phyloP scores from a whole-genome alignment of 2,113 vertebrate species.

The Anser brachyrhynchus region DNA sequence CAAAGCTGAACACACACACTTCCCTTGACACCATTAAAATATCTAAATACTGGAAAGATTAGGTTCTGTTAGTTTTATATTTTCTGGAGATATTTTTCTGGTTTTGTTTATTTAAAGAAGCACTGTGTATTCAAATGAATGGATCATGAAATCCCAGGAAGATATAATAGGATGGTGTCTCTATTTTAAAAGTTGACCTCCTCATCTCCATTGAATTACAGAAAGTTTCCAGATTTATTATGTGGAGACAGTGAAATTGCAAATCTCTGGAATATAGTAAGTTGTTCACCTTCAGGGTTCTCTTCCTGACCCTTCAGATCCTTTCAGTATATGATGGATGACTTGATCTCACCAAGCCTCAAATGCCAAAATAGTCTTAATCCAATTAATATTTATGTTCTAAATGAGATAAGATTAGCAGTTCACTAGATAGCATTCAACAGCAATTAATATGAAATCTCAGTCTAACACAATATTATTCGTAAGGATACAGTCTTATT shows the following conservation, averaged over 20 bases:
- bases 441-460: neutral
- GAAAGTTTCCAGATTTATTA: neutral
- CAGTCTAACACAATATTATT: neutral
- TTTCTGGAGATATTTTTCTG: neutral
- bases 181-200: slow-evolving; percentile 6
- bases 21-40: neutral
- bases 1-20: neutral
- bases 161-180: neutral
- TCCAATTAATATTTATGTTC: neutral
- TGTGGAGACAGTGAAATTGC: neutral
- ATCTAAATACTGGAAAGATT: neutral
- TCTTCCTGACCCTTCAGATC: neutral
- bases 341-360: neutral
- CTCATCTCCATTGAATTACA: neutral
- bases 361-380: neutral
- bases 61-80: neutral
- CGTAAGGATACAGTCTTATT: neutral
- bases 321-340: neutral
- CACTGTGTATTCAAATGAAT: neutral
- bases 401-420: neutral
- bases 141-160: neutral
- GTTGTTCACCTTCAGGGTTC: neutral
- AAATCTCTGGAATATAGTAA: neutral
- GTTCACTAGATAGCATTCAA: neutral
- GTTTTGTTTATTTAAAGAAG: neutral